phyloP scores from a whole-genome alignment of 2,113 vertebrate genomes.

The Cyprinodon brontotheroides region DNA sequence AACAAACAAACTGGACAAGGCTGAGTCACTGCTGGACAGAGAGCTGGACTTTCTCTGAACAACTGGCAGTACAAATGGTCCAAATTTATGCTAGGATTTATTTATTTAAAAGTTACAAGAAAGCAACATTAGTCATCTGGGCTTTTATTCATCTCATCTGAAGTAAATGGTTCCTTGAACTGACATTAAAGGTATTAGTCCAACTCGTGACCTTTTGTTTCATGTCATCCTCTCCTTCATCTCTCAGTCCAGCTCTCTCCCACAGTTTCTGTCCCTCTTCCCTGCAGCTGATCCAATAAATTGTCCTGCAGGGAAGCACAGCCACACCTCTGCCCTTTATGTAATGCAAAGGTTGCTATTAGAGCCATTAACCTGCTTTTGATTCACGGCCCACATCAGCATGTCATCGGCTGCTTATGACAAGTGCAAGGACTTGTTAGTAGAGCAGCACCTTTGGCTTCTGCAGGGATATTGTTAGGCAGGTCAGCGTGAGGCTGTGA shows the following conservation, averaged over 20 bases:
- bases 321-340: constrained; percentile 37
- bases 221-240: constrained; percentile 24
- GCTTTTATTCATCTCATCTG: neutral
- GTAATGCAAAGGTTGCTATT: constrained; percentile 27
- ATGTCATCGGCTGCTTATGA: constrained; percentile 5
- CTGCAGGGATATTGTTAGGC: neutral
- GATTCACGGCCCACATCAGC: constrained; percentile 14
- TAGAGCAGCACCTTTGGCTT: neutral
- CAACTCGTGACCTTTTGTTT: constrained; percentile 44
- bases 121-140: neutral
- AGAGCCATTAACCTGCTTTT: constrained; percentile 39
- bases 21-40: constrained; percentile 6
- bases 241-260: constrained; percentile 32
- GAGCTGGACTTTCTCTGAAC: neutral
- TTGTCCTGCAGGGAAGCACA: constrained; percentile 2
- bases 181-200: constrained; percentile 22
- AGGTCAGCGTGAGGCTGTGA: neutral
- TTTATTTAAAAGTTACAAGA: neutral
- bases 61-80: neutral
- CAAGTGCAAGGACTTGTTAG: neutral
- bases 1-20: constrained; percentile 9
- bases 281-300: constrained; percentile 29
- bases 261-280: constrained; percentile 12
- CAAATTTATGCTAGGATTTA: neutral
- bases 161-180: constrained; percentile 8